Conservation (phyloP, 1,140 invertebrate species). For the Aphidius gifuensis region DNA sequence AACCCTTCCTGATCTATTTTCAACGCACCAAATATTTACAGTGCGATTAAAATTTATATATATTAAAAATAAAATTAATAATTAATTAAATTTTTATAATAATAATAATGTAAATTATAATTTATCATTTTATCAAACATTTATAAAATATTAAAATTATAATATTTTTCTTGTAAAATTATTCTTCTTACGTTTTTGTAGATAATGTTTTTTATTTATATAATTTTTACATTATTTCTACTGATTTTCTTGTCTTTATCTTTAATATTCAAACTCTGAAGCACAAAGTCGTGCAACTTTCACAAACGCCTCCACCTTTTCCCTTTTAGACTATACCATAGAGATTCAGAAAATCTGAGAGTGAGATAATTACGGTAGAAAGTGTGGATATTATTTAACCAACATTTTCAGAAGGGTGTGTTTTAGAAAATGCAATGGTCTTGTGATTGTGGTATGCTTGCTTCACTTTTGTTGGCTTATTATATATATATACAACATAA, state of each 20-base stretch:
- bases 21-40: too few relatives aligned
- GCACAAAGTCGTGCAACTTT: conserved; percentile 20
- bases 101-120: too few relatives aligned
- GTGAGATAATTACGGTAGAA: conserved; percentile 52
- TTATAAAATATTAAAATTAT: too few relatives aligned
- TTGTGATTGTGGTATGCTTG: conserved; percentile 28
- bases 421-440: conserved; percentile 12
- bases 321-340: conserved; percentile 13
- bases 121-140: too few relatives aligned
- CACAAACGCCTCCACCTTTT: conserved; percentile 8
- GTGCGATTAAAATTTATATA: too few relatives aligned
- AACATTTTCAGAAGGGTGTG: conserved; percentile 38
- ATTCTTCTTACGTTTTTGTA: too few relatives aligned
- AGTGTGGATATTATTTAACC: conserved; percentile 50
- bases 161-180: too few relatives aligned
- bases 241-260: conserved; percentile 26
- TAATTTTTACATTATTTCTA: conserved; percentile 26
- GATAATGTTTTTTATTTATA: conserved; percentile 23
- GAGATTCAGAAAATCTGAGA: conserved; percentile 44
- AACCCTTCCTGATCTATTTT: too few relatives aligned
- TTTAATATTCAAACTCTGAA: conserved; percentile 33
- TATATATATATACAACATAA: conserved; percentile 27
- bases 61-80: too few relatives aligned
- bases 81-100: too few relatives aligned
- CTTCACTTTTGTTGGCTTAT: background rate